phyloP scores from a whole-genome alignment of 2,797 vertebrate genomes.

The Schizopygopsis malacanthus region DNA sequence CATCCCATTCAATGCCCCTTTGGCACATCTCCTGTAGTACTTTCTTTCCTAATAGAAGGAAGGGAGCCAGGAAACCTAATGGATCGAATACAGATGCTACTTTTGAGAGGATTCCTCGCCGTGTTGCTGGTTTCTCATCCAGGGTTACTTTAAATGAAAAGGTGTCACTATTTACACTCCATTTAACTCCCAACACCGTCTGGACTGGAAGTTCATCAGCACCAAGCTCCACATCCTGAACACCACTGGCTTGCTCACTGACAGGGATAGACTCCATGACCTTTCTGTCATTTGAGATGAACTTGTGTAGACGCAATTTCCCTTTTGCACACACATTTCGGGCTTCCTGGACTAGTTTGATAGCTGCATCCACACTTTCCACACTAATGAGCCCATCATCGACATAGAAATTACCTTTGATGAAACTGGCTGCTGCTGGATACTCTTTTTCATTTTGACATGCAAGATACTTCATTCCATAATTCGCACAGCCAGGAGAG shows the following conservation, averaged over 20 bases:
- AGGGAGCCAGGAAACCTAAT: constrained; percentile 51
- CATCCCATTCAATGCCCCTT: constrained; percentile 46
- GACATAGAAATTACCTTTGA: constrained; percentile 42
- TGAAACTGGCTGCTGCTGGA: constrained; percentile 34
- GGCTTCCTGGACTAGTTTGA: constrained; percentile 11
- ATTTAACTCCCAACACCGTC: constrained; percentile 47
- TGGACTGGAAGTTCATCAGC: constrained; percentile 43
- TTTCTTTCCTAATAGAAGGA: constrained; percentile 42
- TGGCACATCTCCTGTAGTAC: constrained; percentile 58
- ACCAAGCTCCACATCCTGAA: constrained; percentile 36
- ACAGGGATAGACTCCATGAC: constrained; percentile 32
- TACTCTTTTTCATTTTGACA: constrained; percentile 26
- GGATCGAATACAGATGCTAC: constrained; percentile 49
- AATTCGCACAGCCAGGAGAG: constrained; percentile 40
- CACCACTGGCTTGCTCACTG: constrained; percentile 24
- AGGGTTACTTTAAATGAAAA: constrained; percentile 22
- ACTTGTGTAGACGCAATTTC: constrained; percentile 35
- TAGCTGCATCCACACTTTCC: constrained; percentile 12
- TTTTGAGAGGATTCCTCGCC: constrained; percentile 24
- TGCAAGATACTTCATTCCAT: constrained; percentile 36
- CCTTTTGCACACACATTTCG: constrained; percentile 30
- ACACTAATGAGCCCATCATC: constrained; percentile 47
- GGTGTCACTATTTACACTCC: constrained; percentile 18
- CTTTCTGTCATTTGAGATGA: constrained; percentile 34
- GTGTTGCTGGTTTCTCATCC: constrained; percentile 35